Conservation (phyloP, 2,113 vertebrate genomes). For the rat (Rattus norvegicus) region GRCr8 NC_086036.1:72381501-72382000, state of each 20-base stretch:
- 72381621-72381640: too few species aligned
- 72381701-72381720: background rate
- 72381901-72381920: background rate
- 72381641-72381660: too few species aligned
- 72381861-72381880: fast-evolving
- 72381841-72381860: background rate
- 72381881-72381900: background rate
- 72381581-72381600: background rate
- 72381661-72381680: too few species aligned
- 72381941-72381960: fast-evolving
- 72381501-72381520: background rate
- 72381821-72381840: background rate
- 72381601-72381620: background rate
- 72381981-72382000: constrained; percentile 47
- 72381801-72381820: background rate
- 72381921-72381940: background rate
- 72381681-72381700: background rate
- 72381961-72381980: background rate
- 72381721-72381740: background rate
- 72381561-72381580: background rate
- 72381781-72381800: background rate
- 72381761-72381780: background rate
- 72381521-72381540: too few species aligned
- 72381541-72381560: background rate
- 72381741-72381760: background rate